Evolutionary conservation across 2,888 invertebrate genomes (phyloP).

Genomic region (Erebia palarica): DNA sequence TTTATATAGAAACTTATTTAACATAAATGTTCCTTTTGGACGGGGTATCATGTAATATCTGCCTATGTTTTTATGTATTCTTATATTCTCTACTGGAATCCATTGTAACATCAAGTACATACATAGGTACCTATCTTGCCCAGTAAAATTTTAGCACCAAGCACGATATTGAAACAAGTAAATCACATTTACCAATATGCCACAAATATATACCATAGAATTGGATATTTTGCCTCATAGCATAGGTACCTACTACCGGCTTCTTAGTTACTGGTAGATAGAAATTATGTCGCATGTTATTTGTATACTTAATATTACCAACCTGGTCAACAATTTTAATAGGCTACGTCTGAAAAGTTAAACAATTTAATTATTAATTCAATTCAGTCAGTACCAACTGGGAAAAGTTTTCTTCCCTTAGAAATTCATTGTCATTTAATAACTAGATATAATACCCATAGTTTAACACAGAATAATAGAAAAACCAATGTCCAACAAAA

Average conservation of each 20-base stretch:
- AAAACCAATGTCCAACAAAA: conserved; percentile 27
- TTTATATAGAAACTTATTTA: neutral
- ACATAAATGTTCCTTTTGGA: neutral
- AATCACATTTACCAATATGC: conserved; percentile 54
- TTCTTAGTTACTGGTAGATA: no score
- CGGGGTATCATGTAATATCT: neutral
- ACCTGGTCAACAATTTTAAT: no score
- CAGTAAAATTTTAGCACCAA: conserved; percentile 72
- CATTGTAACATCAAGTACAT: conserved; percentile 6
- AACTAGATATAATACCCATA: neutral
- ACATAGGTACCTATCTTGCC: neutral
- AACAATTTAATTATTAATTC: no score
- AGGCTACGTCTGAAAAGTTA: no score
- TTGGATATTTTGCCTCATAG: conserved; percentile 38
- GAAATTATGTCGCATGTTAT: neutral
- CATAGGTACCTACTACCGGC: neutral
- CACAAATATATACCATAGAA: conserved; percentile 26
- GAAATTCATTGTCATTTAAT: no score
- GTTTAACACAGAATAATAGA: conserved; percentile 22
- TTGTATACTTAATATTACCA: neutral
- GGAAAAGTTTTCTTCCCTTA: no score
- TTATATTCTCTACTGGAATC: neutral
- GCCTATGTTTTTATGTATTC: conserved; percentile 1
- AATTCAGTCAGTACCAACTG: no score
- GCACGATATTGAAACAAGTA: conserved; percentile 69